Evolutionary conservation across 2,888 invertebrate genomes (phyloP).

Genomic region (Neoitamus cyanurus): DNA sequence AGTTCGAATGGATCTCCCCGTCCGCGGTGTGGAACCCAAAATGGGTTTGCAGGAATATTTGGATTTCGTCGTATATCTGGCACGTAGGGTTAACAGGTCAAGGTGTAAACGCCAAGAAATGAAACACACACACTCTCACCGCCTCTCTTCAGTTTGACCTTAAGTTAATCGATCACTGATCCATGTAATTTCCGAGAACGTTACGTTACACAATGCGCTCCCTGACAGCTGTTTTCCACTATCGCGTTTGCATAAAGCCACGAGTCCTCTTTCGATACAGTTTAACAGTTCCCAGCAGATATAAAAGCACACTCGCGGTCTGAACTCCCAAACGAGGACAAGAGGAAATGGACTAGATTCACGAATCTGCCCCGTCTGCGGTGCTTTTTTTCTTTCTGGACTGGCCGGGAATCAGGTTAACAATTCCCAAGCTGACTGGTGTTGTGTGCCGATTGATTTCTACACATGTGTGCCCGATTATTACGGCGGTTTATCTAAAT

Average conservation of each 20-base stretch:
- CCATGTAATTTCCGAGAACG: slow-evolving; percentile 12
- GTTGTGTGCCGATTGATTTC: slow-evolving; percentile 14
- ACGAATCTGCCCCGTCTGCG: background rate
- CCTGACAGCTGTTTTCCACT: background rate
- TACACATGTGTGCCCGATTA: background rate
- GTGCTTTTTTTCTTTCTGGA: background rate
- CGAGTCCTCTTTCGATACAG: background rate
- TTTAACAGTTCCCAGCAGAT: background rate
- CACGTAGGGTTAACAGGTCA: slow-evolving; percentile 53
- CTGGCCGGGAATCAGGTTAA: slow-evolving; percentile 31
- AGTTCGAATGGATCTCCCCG: background rate
- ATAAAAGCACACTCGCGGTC: background rate
- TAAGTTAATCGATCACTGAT: slow-evolving; percentile 37
- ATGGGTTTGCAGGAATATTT: slow-evolving; percentile 1
- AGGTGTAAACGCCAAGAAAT: slow-evolving; percentile 47
- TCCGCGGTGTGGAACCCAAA: slow-evolving; percentile 10
- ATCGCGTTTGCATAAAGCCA: background rate
- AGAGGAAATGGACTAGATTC: slow-evolving; percentile 32
- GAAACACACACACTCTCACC: slow-evolving; percentile 17
- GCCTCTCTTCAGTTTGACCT: slow-evolving; percentile 36
- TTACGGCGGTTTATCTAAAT: slow-evolving; percentile 1
- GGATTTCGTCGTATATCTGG: slow-evolving; percentile 32
- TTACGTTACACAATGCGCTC: background rate
- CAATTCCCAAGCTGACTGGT: slow-evolving; percentile 25
- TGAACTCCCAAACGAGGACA: background rate